These are phyloP conservation scores for Emydocephalus ijimae DNA, from an alignment of 2,113 vertebrate species.

Conservation along the genomic window DNA sequence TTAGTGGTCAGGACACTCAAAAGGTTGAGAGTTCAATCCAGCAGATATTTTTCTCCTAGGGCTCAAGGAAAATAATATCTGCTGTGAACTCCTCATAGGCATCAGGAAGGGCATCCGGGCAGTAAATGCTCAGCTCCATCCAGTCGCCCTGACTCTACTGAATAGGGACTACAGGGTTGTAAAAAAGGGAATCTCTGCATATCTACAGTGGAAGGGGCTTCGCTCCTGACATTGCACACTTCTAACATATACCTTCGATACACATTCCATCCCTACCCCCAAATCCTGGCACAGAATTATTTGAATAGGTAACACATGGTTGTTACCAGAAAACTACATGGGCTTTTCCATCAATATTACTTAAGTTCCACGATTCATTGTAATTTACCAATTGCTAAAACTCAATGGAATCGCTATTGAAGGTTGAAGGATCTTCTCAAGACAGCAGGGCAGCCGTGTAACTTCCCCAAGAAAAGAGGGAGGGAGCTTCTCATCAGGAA, in stretches of 20 bases:
- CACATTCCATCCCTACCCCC: neutral
- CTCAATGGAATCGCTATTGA: conserved; percentile 4
- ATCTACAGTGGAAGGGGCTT: neutral
- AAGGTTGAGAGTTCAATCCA: neutral
- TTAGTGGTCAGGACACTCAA: neutral
- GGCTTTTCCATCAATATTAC: neutral
- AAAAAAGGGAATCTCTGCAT: neutral
- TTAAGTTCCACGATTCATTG: neutral
- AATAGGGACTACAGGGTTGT: neutral
- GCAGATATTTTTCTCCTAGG: neutral
- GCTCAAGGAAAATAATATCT: neutral
- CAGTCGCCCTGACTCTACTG: neutral
- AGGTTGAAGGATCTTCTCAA: conserved; percentile 13
- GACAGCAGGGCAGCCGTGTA: conserved; percentile 17
- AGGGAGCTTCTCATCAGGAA: conserved; percentile 25
- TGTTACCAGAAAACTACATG: neutral
- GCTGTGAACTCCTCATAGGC: neutral
- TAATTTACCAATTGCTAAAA: neutral
- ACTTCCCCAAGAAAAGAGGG: conserved; percentile 35
- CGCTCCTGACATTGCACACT: neutral
- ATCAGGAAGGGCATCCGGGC: neutral
- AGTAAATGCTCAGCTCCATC: neutral
- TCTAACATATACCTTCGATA: neutral
- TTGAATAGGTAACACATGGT: neutral
- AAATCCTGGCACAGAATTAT: neutral